Conservation (phyloP, 2,113 vertebrate species). For the Alexandromys fortis region DNA sequence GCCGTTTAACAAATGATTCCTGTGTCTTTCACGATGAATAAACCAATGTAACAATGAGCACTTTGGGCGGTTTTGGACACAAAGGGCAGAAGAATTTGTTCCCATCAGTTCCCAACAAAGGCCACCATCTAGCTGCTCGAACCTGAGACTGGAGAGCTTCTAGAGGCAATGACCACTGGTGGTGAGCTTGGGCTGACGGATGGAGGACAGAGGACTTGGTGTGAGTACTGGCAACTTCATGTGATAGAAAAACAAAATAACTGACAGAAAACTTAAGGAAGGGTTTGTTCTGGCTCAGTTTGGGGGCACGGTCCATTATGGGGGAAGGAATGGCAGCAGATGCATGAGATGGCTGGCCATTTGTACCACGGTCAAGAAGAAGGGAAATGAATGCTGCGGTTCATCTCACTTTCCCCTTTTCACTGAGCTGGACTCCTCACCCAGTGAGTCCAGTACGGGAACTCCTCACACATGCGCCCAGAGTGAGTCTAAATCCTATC, state of each 20-base stretch:
- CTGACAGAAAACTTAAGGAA: neutral
- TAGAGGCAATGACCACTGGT: neutral
- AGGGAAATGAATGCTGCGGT: too few relatives aligned
- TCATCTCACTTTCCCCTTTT: neutral
- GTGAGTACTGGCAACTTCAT: neutral
- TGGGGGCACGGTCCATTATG: neutral
- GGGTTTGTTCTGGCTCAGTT: neutral
- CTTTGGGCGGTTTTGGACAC: neutral
- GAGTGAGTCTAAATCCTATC: neutral
- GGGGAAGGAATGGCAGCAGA: neutral
- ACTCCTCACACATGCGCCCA: neutral
- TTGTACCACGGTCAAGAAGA: neutral
- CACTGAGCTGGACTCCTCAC: neutral
- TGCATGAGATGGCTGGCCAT: neutral
- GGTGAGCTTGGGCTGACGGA: neutral
- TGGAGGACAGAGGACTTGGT: neutral
- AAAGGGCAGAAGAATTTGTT: neutral
- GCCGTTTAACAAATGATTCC: neutral
- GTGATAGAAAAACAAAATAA: neutral
- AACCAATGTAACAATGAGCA: neutral
- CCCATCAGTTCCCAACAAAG: neutral
- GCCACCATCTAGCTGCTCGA: neutral
- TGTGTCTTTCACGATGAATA: constrained; percentile 1
- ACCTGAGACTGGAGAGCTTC: constrained; percentile 1
- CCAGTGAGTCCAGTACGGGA: neutral